Evolutionary conservation across 2,113 vertebrate genomes (phyloP), one percentile per base, ranked within the genome.

Genomic region (Leptodactylus fuscus): DNA sequence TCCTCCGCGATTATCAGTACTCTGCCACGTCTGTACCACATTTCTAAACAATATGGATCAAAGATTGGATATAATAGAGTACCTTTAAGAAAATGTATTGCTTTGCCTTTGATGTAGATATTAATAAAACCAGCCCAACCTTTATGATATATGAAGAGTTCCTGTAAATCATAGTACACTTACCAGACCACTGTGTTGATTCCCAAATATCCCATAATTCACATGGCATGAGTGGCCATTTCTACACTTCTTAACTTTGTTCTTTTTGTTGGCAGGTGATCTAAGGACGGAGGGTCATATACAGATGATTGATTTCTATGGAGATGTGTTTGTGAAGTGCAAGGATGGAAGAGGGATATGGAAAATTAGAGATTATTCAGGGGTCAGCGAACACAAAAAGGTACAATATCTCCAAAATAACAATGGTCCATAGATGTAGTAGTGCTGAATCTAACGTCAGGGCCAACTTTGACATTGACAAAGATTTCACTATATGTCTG

Each of bases 261-360:
- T 65, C 29, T 65, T 67, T 67, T 67, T 67, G 29, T 36, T 67
- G 62, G 29, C 29, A 67, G 62, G 62, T 16, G 29, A 67, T 67
- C 29, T 67, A 67, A 67, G 12, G 29, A 34, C 13, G 3, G 16
- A 62, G 24, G 24, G 29, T 67, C 62, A 67, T 9, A 34, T 67
- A 34, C 15, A 34, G 62, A 34, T 34, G 5, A 67, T 67, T 34
- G 32, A 67, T 34, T 67, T 20, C 32, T 67, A 36, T 34, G 16
- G 29, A 67, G 16, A 67, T n/a, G n/a, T 0, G 22, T 58, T 18
- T 24, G 4, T 62, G 12, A 27, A 60, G 11, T 27, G 12, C 27
- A 34, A 32, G 27, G 27, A 62, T 62, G 60, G 13, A 65, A 32
- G 29, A 32, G 29, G 13, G 53, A 58, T 24, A 5, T 60, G 2